phyloP scores from a whole-genome alignment of 2,113 vertebrate genomes.

The Otolemur garnettii region DNA sequence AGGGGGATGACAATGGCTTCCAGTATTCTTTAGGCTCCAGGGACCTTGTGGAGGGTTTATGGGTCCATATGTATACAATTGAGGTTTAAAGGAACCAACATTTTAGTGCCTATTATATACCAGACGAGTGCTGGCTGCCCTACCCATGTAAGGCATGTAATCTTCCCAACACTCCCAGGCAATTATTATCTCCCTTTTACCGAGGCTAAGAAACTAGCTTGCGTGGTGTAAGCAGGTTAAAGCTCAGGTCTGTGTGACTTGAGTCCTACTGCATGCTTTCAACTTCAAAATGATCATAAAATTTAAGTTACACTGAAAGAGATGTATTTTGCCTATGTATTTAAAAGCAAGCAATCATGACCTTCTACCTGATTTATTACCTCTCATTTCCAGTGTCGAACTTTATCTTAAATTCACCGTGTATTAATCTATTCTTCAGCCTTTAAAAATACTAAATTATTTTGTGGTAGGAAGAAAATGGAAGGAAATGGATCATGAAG shows the following conservation, averaged over 20 bases:
- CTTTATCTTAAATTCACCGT: constrained; percentile 11
- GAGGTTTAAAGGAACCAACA: neutral
- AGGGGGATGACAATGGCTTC: neutral
- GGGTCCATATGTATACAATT: neutral
- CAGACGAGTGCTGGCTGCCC: neutral
- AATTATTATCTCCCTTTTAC: neutral
- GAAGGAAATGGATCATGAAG: constrained; percentile 46
- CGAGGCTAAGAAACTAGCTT: constrained; percentile 4
- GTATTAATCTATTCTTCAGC: neutral
- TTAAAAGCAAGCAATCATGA: constrained; percentile 45
- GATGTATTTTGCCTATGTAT: neutral
- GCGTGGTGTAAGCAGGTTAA: constrained; percentile 48
- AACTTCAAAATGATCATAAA: constrained; percentile 49
- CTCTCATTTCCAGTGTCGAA: neutral
- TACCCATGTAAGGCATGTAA: neutral
- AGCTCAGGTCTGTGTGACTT: neutral
- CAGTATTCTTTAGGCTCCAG: neutral
- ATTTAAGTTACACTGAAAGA: neutral
- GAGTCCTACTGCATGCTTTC: constrained; percentile 47
- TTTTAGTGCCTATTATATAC: neutral
- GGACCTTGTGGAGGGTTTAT: neutral
- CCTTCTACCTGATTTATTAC: neutral
- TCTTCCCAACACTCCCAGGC: neutral
- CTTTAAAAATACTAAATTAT: constrained; percentile 19
- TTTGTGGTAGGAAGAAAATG: constrained; percentile 43